These are phyloP conservation scores for Deroplatys truncata DNA, from an alignment of 2,888 invertebrate species.

Conservation along the genomic window DNA sequence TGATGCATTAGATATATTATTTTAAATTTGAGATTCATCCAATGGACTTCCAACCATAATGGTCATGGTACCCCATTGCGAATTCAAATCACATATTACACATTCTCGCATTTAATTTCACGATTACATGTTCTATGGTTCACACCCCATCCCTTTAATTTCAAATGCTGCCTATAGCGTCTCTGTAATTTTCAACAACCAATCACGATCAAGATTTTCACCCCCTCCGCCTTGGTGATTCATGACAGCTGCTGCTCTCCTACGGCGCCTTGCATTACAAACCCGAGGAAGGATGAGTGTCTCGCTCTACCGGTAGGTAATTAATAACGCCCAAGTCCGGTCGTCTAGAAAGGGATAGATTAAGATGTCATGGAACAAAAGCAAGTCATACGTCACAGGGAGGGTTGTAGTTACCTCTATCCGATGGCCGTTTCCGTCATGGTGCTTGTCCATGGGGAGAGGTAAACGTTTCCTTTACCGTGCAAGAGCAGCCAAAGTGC, in stretches of 20 bases:
- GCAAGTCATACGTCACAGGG: constrained; percentile 23
- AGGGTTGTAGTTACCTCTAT: neutral
- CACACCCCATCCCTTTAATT: neutral
- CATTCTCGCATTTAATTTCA: too few species aligned
- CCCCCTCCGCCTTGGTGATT: neutral
- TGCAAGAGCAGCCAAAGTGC: neutral
- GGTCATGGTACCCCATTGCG: too few species aligned
- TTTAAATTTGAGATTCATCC: too few species aligned
- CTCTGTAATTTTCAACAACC: neutral
- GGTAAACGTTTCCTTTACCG: neutral
- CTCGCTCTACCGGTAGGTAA: neutral
- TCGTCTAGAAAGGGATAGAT: constrained; percentile 8
- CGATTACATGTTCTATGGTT: too few species aligned
- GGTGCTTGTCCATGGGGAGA: neutral
- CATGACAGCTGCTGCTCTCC: neutral
- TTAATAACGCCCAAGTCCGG: neutral
- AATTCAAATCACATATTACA: too few species aligned
- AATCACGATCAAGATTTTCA: neutral
- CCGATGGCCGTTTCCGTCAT: constrained; percentile 4
- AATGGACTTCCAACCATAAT: too few species aligned
- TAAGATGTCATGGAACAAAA: constrained; percentile 28
- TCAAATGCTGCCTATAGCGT: neutral
- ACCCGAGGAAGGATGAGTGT: neutral
- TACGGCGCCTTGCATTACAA: neutral
- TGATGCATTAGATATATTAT: too few species aligned